Conservation (phyloP, 2,113 vertebrate species). For the Zonotrichia leucophrys region DNA sequence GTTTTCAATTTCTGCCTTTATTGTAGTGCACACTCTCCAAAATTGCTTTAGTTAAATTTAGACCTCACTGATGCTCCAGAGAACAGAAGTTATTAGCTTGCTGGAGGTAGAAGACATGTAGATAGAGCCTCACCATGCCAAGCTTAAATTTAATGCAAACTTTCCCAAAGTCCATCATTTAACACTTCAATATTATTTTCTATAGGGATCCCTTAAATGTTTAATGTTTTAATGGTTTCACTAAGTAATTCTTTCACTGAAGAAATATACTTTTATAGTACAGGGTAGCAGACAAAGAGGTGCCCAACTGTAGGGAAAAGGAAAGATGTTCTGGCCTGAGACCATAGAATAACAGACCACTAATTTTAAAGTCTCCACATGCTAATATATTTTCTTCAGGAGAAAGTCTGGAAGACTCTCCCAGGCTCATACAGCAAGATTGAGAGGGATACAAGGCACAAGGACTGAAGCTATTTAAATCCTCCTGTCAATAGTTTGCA, state of each 20-base stretch:
- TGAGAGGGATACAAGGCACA: neutral
- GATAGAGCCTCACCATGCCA: neutral
- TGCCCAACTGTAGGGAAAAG: neutral
- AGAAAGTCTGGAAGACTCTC: neutral
- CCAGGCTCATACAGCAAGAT: neutral
- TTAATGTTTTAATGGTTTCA: neutral
- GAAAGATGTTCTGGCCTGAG: neutral
- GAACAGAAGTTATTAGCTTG: neutral
- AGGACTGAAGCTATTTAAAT: neutral
- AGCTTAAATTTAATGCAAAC: slow-evolving; percentile 7
- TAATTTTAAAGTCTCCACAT: neutral
- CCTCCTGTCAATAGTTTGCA: neutral
- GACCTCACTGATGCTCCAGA: neutral
- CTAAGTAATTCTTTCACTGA: neutral
- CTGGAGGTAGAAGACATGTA: neutral
- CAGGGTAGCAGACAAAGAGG: neutral
- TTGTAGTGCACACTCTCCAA: neutral
- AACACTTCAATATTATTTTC: neutral
- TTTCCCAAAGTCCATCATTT: neutral
- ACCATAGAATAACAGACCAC: neutral
- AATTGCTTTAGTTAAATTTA: slow-evolving; percentile 14
- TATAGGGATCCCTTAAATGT: neutral
- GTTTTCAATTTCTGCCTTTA: neutral
- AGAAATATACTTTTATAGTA: neutral
- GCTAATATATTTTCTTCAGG: neutral